Percentiles rank a stretch among this genome's conserved stretches.
These are phyloP conservation scores for Hiodon alosoides DNA, from an alignment of 2,113 vertebrate species.

Conservation along the genomic window DNA sequence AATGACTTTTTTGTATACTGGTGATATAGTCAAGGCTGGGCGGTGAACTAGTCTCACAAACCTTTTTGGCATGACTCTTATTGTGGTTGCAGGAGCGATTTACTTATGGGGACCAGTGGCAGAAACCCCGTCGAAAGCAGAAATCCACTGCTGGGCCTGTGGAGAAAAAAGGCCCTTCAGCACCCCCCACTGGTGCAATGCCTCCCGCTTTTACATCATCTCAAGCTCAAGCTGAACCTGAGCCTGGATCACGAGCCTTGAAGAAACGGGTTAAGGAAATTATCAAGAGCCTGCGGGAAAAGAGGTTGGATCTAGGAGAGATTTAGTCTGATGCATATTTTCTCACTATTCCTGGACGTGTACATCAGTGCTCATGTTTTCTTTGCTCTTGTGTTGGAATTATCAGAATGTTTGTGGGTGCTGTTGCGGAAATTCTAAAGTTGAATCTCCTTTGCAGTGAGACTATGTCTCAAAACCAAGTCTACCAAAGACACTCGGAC, in stretches of 20 bases:
- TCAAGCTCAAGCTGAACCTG: too few relatives aligned
- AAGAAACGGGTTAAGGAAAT: constrained; percentile 45
- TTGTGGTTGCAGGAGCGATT: constrained; percentile 37
- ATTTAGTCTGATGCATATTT: too few relatives aligned
- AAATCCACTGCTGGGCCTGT: neutral
- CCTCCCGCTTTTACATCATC: neutral
- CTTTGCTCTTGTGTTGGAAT: too few relatives aligned
- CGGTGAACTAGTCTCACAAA: neutral
- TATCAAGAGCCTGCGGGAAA: constrained; percentile 41
- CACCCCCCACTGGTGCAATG: neutral
- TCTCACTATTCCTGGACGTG: too few relatives aligned
- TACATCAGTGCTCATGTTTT: too few relatives aligned
- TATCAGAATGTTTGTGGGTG: too few relatives aligned
- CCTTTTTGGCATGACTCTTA: neutral
- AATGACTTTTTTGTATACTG: too few relatives aligned
- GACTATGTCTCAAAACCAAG: too few relatives aligned
- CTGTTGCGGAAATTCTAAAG: too few relatives aligned
- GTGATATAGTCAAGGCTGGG: too few relatives aligned
- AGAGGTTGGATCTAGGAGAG: constrained; percentile 41
- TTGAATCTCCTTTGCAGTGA: too few relatives aligned
- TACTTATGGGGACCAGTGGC: constrained; percentile 54
- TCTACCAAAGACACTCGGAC: too few relatives aligned
- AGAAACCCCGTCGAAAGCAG: constrained; percentile 22
- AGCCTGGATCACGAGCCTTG: constrained; percentile 42
- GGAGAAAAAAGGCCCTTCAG: neutral